These are phyloP conservation scores for Epinephelus lanceolatus DNA, from an alignment of 2,113 vertebrate species.

Conservation along the genomic window DNA sequence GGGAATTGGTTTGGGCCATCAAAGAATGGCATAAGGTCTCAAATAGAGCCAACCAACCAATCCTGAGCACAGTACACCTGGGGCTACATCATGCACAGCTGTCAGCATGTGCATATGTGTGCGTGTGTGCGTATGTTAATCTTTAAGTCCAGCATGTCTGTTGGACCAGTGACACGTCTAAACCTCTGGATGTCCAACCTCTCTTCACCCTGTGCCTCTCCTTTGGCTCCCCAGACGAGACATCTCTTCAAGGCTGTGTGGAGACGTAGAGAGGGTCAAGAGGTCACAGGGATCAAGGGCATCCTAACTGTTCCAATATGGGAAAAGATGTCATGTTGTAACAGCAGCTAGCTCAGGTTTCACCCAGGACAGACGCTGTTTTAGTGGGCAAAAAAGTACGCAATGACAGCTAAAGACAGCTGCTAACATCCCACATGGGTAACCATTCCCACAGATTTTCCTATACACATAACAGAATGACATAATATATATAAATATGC, in stretches of 20 bases:
- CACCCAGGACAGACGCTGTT: constrained; percentile 15
- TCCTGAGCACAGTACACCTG: neutral
- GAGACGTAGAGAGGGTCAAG: constrained; percentile 35
- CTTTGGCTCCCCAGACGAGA: constrained; percentile 12
- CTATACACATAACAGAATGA: no score
- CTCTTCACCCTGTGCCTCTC: neutral
- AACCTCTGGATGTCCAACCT: constrained; percentile 7
- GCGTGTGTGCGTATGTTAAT: neutral
- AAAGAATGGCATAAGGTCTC: constrained; percentile 47
- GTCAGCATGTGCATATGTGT: neutral
- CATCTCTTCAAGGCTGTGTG: constrained; percentile 16
- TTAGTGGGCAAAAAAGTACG: neutral
- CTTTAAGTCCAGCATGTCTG: neutral
- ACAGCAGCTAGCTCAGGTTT: constrained; percentile 64
- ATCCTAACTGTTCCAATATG: constrained; percentile 72
- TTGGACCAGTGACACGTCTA: neutral
- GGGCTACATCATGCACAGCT: constrained; percentile 11
- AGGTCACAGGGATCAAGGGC: constrained; percentile 56
- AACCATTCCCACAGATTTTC: neutral
- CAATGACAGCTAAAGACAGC: neutral
- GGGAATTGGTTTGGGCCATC: constrained; percentile 35
- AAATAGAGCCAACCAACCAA: constrained; percentile 14
- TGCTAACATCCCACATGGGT: neutral
- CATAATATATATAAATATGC: neutral
- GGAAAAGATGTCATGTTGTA: constrained; percentile 65